These are phyloP conservation scores for Sturmia bella DNA, from an alignment of 2,888 invertebrate genomes.

Conservation along the genomic window DNA sequence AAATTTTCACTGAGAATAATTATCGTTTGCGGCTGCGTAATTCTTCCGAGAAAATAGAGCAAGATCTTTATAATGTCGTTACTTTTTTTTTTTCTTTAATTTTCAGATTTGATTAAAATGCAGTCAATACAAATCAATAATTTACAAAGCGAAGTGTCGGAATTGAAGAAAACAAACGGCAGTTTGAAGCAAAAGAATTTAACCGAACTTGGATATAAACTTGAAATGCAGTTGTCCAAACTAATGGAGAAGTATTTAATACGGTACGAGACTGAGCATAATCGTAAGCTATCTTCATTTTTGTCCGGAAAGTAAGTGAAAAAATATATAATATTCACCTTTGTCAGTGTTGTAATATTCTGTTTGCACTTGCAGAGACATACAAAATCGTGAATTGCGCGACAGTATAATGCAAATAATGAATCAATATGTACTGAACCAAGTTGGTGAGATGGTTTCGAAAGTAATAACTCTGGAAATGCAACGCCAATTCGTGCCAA, in stretches of 20 bases:
- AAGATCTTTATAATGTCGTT: too few species aligned
- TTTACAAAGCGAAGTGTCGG: constrained; percentile 81
- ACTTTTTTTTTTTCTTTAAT: background rate
- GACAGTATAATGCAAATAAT: constrained; percentile 83
- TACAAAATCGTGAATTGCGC: constrained; percentile 83
- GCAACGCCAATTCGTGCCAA: constrained; percentile 83
- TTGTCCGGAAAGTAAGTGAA: constrained; percentile 77
- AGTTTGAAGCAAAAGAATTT: constrained; percentile 74
- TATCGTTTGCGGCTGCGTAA: too few species aligned
- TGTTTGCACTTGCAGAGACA: constrained; percentile 77
- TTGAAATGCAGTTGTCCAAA: constrained; percentile 80
- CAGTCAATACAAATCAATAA: constrained; percentile 83
- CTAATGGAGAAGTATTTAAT: constrained; percentile 81
- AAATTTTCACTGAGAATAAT: too few species aligned
- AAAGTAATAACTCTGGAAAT: constrained; percentile 84
- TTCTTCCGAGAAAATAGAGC: too few species aligned
- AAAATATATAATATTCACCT: background rate
- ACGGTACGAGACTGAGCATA: constrained; percentile 80
- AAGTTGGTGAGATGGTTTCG: constrained; percentile 84
- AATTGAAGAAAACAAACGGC: constrained; percentile 75
- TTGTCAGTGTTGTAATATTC: background rate
- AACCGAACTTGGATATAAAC: constrained; percentile 78
- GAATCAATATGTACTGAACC: constrained; percentile 83
- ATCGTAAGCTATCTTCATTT: constrained; percentile 78
- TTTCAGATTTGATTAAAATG: constrained; percentile 82